Percentiles rank a stretch among this genome's conserved stretches.
Evolutionary conservation across 2,113 vertebrate genomes (phyloP).

Genomic region (Bos javanicus): DNA sequence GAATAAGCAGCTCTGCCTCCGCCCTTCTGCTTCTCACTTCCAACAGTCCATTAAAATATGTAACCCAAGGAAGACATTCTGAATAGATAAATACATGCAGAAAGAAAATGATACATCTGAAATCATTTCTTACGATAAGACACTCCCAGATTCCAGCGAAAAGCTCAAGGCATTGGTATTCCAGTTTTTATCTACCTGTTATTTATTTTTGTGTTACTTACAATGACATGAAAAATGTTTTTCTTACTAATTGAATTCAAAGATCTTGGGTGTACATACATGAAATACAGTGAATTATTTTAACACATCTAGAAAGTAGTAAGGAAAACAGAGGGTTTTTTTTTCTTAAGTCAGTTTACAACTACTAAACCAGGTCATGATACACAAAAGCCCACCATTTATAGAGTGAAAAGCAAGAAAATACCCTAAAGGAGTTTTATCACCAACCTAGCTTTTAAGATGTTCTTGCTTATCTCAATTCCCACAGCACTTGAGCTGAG

Average conservation of each 20-base stretch:
- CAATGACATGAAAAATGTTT: neutral
- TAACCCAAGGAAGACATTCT: neutral
- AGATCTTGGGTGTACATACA: neutral
- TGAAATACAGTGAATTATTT: constrained; percentile 33
- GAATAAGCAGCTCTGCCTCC: neutral
- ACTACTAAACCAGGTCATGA: neutral
- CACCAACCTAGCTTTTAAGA: neutral
- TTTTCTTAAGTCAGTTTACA: neutral
- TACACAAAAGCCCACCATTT: neutral
- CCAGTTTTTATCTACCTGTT: neutral
- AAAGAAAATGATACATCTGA: neutral
- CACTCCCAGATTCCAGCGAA: neutral
- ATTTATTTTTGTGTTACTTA: constrained; percentile 29
- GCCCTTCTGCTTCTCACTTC: too few relatives aligned
- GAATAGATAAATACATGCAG: neutral
- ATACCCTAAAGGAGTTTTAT: neutral
- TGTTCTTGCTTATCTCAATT: neutral
- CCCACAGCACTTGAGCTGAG: neutral
- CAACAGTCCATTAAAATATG: neutral
- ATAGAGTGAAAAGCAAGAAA: neutral
- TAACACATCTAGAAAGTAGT: neutral
- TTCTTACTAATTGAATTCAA: constrained; percentile 31
- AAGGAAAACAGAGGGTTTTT: neutral
- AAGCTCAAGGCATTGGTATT: neutral
- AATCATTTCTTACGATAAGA: neutral